These are phyloP conservation scores for Aphrocallistes beatrix DNA, from an alignment of 37 sponge, comb jelly and placozoan species.

Conservation along the genomic window DNA sequence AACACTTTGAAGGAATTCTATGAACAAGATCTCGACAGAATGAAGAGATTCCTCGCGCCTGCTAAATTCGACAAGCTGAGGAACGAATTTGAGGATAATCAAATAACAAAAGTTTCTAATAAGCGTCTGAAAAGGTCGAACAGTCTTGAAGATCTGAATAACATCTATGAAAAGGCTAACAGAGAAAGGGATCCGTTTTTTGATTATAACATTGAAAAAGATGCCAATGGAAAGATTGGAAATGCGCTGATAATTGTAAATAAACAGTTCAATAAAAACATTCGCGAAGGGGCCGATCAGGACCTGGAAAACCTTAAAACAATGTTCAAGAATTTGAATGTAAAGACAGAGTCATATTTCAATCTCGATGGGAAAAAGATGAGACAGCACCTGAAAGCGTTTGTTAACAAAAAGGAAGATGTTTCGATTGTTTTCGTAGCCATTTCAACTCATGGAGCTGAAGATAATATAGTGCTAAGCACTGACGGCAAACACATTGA, in stretches of 20 bases:
- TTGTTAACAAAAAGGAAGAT: not conserved
- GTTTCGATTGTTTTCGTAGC: not conserved
- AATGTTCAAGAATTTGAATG: not conserved
- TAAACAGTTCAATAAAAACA: not conserved
- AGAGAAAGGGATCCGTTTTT: not conserved
- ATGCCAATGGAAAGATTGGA: not conserved
- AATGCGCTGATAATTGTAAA: not conserved
- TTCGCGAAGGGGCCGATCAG: not conserved
- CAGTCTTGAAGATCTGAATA: not conserved
- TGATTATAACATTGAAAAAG: not conserved
- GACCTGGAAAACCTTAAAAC: not conserved
- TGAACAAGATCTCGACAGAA: not conserved
- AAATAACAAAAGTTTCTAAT: not conserved
- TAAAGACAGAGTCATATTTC: not conserved
- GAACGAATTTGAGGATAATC: not conserved
- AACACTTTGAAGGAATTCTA: not conserved
- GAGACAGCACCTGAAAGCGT: not conserved
- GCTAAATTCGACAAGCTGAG: not conserved
- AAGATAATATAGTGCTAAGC: not conserved
- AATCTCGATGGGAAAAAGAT: not conserved
- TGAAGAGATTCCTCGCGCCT: not conserved
- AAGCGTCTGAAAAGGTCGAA: not conserved
- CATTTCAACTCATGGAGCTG: not conserved
- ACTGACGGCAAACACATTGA: not conserved
- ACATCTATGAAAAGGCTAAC: not conserved